Conservation (phyloP, 2,113 vertebrate species). For the Tringa solitaria region DNA sequence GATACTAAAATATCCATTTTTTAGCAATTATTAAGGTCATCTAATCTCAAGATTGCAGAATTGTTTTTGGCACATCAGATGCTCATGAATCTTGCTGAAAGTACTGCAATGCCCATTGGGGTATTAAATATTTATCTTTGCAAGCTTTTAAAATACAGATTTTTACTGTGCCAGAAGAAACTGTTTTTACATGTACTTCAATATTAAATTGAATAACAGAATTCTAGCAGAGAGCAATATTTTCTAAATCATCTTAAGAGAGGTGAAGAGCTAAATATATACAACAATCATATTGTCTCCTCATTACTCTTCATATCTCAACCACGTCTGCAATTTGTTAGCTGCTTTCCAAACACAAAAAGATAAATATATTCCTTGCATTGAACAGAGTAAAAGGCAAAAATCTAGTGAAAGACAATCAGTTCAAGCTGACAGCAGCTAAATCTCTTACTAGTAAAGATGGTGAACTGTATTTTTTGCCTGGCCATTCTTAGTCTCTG, state of each 20-base stretch:
- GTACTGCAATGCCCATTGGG: not conserved
- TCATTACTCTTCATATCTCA: not conserved
- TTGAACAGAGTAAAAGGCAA: not conserved
- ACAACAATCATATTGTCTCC: not conserved
- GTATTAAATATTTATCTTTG: conserved; percentile 52
- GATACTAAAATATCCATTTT: not conserved
- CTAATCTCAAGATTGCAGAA: not conserved
- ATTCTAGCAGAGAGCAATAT: not conserved
- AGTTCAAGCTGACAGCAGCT: not conserved
- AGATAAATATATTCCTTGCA: not conserved
- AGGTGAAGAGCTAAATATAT: not conserved
- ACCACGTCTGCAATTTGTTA: not conserved
- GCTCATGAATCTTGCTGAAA: not conserved
- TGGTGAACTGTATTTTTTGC: not conserved
- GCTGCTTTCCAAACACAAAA: not conserved
- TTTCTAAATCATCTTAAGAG: not conserved
- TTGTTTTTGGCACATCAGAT: not conserved
- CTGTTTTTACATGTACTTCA: not conserved
- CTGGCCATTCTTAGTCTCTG: not conserved
- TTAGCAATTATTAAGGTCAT: not conserved
- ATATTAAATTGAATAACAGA: not conserved
- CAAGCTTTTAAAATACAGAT: conserved; percentile 10
- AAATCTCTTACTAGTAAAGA: not conserved
- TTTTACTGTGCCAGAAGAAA: not conserved
- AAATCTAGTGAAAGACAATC: not conserved